phyloP scores from a whole-genome alignment of 2,797 vertebrate species.

The Denticeps clupeoides region DNA sequence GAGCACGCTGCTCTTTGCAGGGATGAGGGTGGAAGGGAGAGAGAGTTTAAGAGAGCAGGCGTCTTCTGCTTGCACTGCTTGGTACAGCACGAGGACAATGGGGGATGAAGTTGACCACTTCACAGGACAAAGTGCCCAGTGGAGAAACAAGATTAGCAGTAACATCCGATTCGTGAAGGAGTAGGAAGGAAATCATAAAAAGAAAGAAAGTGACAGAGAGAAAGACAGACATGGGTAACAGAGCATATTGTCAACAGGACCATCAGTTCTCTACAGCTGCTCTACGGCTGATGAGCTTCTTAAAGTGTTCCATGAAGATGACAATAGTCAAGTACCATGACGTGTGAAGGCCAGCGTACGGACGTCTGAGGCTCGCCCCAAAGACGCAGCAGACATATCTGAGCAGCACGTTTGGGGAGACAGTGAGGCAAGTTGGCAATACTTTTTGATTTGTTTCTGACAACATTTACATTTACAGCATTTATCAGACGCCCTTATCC shows the following conservation, averaged over 20 bases:
- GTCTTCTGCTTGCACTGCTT: slow-evolving; percentile 57
- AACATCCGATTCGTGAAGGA: slow-evolving; percentile 56
- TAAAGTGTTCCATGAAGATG: slow-evolving; percentile 53
- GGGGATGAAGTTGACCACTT: slow-evolving; percentile 66
- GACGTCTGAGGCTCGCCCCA: slow-evolving; percentile 32
- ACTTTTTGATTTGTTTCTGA: slow-evolving; percentile 27
- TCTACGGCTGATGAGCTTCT: slow-evolving; percentile 44
- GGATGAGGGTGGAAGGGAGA: slow-evolving; percentile 20
- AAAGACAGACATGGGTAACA: slow-evolving; percentile 43
- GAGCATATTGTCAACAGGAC: slow-evolving; percentile 25
- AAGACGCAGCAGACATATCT: slow-evolving; percentile 39
- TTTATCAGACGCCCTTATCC: no score
- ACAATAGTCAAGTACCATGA: slow-evolving; percentile 58
- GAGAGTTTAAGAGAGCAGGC: slow-evolving; percentile 22
- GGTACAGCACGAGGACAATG: slow-evolving; percentile 66
- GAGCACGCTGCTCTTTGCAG: slow-evolving; percentile 49
- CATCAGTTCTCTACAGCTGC: slow-evolving; percentile 37
- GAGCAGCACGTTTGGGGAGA: slow-evolving; percentile 51
- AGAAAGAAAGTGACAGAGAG: slow-evolving; percentile 21
- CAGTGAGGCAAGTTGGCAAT: slow-evolving; percentile 46
- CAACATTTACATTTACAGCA: no score
- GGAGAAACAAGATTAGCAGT: slow-evolving; percentile 69
- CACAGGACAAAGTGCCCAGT: slow-evolving; percentile 65
- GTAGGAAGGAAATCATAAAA: slow-evolving; percentile 50
- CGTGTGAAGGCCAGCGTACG: slow-evolving; percentile 52